Evolutionary conservation across 2,888 invertebrate genomes (phyloP).

Genomic region (Agriotes lineatus): DNA sequence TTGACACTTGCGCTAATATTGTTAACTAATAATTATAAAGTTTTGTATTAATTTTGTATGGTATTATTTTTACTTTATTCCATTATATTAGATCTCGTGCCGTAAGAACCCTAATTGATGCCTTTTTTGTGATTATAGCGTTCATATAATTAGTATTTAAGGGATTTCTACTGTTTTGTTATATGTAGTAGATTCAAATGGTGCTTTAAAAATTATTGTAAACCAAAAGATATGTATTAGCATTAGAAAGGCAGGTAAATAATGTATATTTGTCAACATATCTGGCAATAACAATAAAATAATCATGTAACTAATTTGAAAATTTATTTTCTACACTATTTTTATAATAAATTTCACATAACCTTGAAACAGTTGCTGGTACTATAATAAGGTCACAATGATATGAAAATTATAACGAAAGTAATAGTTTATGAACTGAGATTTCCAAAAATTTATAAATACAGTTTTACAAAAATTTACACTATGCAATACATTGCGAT

Average conservation of each 20-base stretch:
- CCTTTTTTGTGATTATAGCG: constrained; percentile 3
- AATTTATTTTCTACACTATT: constrained; percentile 29
- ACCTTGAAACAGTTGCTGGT: not conserved
- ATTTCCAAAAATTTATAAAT: too few relatives aligned
- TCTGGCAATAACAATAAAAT: constrained; percentile 1
- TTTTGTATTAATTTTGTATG: constrained; percentile 24
- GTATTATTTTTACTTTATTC: constrained; percentile 30
- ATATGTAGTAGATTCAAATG: not conserved
- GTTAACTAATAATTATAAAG: not conserved
- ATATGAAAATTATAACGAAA: not conserved
- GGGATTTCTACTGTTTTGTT: not conserved
- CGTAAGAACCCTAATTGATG: not conserved
- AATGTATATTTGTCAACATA: not conserved
- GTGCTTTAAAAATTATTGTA: constrained; percentile 1
- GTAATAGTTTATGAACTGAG: too few relatives aligned
- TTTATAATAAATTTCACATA: constrained; percentile 10
- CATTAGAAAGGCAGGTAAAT: not conserved
- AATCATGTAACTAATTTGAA: constrained; percentile 17
- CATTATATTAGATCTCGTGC: constrained; percentile 21
- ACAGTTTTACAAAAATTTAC: too few relatives aligned
- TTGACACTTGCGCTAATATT: constrained; percentile 28
- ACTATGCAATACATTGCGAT: too few relatives aligned
- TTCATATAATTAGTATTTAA: constrained; percentile 1
- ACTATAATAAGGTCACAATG: not conserved
- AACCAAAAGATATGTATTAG: not conserved